These are phyloP conservation scores for Notocelia uddmanniana DNA, from an alignment of 2,888 invertebrate species.

Conservation along the genomic window DNA sequence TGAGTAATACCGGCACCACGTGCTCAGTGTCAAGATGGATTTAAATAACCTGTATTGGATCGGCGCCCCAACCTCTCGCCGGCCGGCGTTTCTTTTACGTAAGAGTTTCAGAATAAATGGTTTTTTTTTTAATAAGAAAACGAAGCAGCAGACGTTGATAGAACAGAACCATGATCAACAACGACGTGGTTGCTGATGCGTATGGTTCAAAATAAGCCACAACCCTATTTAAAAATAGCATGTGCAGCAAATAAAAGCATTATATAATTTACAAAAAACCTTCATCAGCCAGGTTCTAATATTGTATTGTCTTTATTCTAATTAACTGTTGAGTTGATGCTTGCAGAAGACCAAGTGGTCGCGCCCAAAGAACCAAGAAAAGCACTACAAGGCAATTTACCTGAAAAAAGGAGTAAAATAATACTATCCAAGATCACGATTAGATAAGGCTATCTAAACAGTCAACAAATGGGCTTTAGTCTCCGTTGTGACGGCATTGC, in stretches of 20 bases:
- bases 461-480: constrained; percentile 63
- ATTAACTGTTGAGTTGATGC: neutral
- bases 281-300: neutral
- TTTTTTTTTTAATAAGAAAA: neutral
- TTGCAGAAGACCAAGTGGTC: neutral
- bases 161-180: neutral
- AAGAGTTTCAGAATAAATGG: constrained; percentile 32
- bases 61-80: constrained; percentile 57
- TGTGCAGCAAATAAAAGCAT: neutral
- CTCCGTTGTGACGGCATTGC: constrained; percentile 65
- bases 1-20: constrained; percentile 55
- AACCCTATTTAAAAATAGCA: neutral
- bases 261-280: neutral
- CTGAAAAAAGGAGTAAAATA: neutral
- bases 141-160: neutral
- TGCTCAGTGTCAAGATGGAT: constrained; percentile 58
- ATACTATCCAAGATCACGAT: constrained; percentile 5
- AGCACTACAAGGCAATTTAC: neutral
- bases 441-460: constrained; percentile 31
- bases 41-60: constrained; percentile 59
- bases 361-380: neutral
- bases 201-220: neutral
- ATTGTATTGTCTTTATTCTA: neutral
- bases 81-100: constrained; percentile 53
- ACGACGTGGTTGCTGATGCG: neutral